Percentiles rank a stretch among this genome's conserved stretches.
phyloP scores from a whole-genome alignment of 2,113 vertebrate species.

The Psilopsiagon aymara region DNA sequence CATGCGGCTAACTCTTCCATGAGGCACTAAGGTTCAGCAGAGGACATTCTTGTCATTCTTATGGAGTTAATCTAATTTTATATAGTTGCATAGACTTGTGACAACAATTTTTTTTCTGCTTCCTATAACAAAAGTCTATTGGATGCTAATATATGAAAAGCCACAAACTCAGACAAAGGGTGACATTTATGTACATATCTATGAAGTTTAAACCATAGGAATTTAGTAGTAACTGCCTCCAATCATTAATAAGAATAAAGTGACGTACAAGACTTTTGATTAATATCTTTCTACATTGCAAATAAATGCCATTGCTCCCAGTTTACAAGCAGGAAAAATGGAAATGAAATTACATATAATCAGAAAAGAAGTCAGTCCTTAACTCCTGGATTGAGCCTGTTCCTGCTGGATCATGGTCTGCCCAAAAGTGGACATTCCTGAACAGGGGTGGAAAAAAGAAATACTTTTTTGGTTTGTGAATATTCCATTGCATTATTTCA shows the following conservation, averaged over 20 bases:
- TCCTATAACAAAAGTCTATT: not conserved
- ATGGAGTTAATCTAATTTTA: not conserved
- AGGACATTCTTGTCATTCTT: constrained; percentile 39
- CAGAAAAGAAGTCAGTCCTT: not conserved
- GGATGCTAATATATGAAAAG: not conserved
- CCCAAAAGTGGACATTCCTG: not conserved
- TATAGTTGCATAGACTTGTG: not conserved
- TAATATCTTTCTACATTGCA: not conserved
- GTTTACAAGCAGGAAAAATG: not conserved
- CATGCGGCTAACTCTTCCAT: not conserved
- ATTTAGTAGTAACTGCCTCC: not conserved
- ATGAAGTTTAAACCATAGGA: not conserved
- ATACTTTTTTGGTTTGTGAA: not conserved
- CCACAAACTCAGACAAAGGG: not conserved
- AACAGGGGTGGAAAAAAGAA: not conserved
- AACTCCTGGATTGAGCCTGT: not conserved
- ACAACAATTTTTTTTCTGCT: not conserved
- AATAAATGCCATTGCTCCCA: not conserved
- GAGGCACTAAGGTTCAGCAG: not conserved
- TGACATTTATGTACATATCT: not conserved
- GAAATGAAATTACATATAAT: not conserved
- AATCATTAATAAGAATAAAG: not conserved
- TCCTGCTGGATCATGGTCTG: not conserved
- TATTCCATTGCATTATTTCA: not conserved
- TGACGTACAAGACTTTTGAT: not conserved